Evolutionary conservation across 2,797 vertebrate genomes (phyloP).

Genomic region (Pristis pectinata): DNA sequence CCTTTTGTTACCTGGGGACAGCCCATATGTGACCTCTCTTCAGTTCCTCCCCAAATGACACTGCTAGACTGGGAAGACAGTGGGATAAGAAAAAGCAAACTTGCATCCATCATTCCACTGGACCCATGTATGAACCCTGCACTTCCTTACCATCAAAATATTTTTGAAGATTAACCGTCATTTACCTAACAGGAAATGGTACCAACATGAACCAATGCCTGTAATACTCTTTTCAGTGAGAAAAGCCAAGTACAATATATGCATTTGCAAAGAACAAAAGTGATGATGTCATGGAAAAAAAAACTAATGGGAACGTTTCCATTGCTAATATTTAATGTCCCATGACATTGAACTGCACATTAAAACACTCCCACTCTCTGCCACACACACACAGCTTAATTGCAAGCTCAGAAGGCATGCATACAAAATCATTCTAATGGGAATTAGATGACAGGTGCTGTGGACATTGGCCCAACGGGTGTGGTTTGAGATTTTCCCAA

Average conservation of each 20-base stretch:
- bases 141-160: background rate
- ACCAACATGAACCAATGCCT: background rate
- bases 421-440: background rate
- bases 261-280: background rate
- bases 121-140: background rate
- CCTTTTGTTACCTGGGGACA: too few species aligned
- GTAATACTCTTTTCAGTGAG: background rate
- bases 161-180: background rate
- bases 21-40: background rate
- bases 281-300: background rate
- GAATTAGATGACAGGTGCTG: background rate
- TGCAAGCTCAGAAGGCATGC: background rate
- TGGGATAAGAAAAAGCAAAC: background rate
- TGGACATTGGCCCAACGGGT: background rate
- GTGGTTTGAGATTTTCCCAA: background rate
- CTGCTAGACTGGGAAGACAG: background rate
- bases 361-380: background rate
- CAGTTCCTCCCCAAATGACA: background rate
- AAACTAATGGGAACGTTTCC: background rate
- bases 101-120: background rate
- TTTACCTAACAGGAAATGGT: background rate
- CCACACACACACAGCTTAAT: background rate
- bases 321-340: background rate
- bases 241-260: background rate
- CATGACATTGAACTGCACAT: background rate